Percentiles rank a stretch among this genome's conserved stretches.
Evolutionary conservation across 2,888 invertebrate species (phyloP).

Genomic region (Spisula subtruncata): DNA sequence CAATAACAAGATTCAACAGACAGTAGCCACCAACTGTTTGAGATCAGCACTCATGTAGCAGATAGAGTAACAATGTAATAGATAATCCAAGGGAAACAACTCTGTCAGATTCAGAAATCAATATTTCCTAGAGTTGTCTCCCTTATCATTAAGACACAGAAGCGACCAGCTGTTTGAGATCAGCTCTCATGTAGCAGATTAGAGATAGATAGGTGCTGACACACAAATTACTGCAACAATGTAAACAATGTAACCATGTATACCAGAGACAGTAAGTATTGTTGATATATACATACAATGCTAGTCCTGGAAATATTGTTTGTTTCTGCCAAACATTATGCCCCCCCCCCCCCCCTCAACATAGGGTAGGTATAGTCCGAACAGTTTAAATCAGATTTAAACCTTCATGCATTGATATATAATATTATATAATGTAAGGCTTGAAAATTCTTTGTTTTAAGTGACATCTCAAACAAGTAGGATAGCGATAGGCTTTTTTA

Average conservation of each 20-base stretch:
- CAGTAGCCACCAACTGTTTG: background rate
- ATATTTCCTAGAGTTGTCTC: background rate
- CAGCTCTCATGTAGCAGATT: background rate
- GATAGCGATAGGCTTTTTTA: no score
- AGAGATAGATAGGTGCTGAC: conserved; percentile 11
- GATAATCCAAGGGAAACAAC: background rate
- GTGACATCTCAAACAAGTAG: no score
- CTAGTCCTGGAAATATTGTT: no score
- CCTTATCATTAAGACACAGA: background rate
- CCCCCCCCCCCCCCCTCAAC: no score
- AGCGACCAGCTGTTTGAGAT: background rate
- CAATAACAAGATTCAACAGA: background rate
- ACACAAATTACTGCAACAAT: background rate
- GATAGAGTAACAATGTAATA: background rate
- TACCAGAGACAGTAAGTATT: background rate
- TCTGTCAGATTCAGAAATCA: background rate
- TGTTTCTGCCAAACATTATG: no score
- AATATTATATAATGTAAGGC: background rate
- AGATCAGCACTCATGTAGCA: background rate
- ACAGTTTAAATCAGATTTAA: no score
- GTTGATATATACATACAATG: no score
- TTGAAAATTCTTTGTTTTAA: no score
- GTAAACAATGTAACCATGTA: conserved; percentile 9
- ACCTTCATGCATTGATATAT: no score
- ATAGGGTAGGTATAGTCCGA: no score